A percentile compares a stretch with the other conserved stretches of the same genome.
These are phyloP conservation scores for Crioceris asparagi DNA, from an alignment of 2,888 invertebrate genomes.

Conservation along the genomic window DNA sequence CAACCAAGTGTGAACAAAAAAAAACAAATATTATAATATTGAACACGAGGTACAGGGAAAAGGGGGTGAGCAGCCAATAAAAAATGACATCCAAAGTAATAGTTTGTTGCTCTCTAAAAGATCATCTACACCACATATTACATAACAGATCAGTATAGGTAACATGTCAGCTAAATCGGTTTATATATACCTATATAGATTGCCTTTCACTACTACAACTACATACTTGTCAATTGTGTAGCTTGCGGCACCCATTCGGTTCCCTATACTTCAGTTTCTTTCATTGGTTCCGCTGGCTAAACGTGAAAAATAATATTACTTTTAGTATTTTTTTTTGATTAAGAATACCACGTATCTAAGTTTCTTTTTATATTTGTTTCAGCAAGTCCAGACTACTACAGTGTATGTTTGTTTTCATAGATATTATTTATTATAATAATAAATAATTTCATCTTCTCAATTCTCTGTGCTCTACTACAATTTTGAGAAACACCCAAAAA, in stretches of 20 bases:
- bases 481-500: no score
- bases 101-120: conserved; percentile 31
- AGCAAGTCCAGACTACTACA: no score
- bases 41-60: conserved; percentile 28
- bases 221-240: conserved; percentile 52
- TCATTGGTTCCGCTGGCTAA: conserved; percentile 64
- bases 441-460: no score
- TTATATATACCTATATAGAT: no score
- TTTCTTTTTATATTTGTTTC: no score
- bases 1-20: background rate
- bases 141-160: conserved; percentile 34
- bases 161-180: conserved; percentile 37
- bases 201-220: no score
- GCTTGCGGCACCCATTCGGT: conserved; percentile 44
- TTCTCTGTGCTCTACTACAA: no score
- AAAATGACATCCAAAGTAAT: background rate
- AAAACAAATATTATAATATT: background rate
- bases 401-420: no score
- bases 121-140: conserved; percentile 37
- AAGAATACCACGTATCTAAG: no score
- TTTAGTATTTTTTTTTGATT: no score
- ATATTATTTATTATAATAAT: no score
- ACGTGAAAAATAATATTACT: conserved; percentile 42
- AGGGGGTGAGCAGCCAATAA: conserved; percentile 30
- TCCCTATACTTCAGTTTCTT: conserved; percentile 65